Evolutionary conservation across 2,113 vertebrate species (phyloP).

Genomic region (Brachypodius melanocephalos): DNA sequence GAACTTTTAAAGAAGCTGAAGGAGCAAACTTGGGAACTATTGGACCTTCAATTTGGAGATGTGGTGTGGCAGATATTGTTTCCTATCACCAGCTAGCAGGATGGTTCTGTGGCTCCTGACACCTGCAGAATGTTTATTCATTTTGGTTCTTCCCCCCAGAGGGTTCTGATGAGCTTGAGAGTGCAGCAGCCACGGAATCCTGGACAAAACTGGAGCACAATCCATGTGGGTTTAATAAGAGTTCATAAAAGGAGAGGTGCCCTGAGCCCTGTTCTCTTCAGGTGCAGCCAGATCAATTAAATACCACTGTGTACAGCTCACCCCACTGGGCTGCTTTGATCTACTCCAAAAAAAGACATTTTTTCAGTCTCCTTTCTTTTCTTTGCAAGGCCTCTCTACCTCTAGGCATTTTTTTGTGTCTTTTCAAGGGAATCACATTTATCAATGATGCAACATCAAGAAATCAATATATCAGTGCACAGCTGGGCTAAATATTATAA

Average conservation of each 20-base stretch:
- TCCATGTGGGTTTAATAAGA: not conserved
- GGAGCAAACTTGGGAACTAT: not conserved
- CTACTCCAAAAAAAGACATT: not conserved
- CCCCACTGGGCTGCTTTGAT: not conserved
- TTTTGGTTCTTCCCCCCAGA: not conserved
- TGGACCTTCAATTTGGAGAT: not conserved
- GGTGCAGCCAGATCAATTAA: not conserved
- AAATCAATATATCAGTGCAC: not conserved
- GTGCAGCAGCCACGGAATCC: not conserved
- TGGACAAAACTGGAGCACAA: not conserved
- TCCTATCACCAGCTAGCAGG: not conserved
- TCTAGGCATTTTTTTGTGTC: not conserved
- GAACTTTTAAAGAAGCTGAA: not conserved
- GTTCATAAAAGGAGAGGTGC: not conserved
- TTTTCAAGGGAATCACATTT: not conserved
- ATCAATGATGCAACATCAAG: not conserved
- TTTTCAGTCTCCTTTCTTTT: not conserved
- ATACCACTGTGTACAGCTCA: not conserved
- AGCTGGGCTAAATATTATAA: not conserved
- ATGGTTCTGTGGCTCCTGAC: not conserved
- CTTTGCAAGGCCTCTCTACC: not conserved
- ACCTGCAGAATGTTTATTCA: not conserved
- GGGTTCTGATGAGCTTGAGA: not conserved
- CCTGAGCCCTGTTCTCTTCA: not conserved
- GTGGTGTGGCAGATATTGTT: not conserved